A percentile compares a stretch with the other conserved stretches of the same genome.
These are phyloP conservation scores for Aleiodes sp. DNA, from an alignment of 1,140 invertebrate species.

Conservation along the genomic window DNA sequence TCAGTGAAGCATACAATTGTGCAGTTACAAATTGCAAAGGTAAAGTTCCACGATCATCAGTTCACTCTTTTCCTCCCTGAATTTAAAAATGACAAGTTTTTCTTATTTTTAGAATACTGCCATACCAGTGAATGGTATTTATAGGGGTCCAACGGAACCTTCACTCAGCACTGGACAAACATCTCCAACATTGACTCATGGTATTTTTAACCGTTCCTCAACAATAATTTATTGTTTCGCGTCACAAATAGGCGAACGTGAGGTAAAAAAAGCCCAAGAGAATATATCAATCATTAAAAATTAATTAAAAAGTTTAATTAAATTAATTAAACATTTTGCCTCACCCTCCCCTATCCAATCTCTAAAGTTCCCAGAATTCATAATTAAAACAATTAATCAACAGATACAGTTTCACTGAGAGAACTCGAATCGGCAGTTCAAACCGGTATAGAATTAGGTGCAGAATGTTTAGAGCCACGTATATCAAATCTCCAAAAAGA, in stretches of 20 bases:
- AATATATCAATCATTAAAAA: too few relatives aligned
- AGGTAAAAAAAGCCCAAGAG: too few relatives aligned
- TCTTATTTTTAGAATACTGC: constrained; percentile 81
- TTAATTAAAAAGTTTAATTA: too few relatives aligned
- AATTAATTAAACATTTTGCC: constrained; percentile 21
- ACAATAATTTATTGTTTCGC: constrained; percentile 30
- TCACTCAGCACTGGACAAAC: constrained; percentile 36
- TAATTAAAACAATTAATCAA: constrained; percentile 26
- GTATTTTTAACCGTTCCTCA: constrained; percentile 37
- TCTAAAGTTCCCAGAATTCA: not conserved
- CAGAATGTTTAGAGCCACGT: constrained; percentile 69
- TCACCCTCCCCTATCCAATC: too few relatives aligned
- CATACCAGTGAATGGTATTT: constrained; percentile 86
- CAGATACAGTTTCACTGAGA: constrained; percentile 38
- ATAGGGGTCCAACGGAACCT: constrained; percentile 70
- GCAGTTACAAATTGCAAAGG: constrained; percentile 96
- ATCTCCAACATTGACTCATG: constrained; percentile 47
- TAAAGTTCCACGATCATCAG: constrained; percentile 56
- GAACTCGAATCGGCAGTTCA: constrained; percentile 62
- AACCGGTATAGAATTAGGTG: constrained; percentile 71
- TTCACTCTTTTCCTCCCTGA: not conserved
- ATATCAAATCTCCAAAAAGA: constrained; percentile 54
- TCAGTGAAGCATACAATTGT: constrained; percentile 96
- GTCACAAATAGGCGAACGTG: too few relatives aligned
- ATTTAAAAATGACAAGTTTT: not conserved